These are phyloP conservation scores for Pyrrhosoma nymphula DNA, from an alignment of 2,888 invertebrate species.

Conservation along the genomic window DNA sequence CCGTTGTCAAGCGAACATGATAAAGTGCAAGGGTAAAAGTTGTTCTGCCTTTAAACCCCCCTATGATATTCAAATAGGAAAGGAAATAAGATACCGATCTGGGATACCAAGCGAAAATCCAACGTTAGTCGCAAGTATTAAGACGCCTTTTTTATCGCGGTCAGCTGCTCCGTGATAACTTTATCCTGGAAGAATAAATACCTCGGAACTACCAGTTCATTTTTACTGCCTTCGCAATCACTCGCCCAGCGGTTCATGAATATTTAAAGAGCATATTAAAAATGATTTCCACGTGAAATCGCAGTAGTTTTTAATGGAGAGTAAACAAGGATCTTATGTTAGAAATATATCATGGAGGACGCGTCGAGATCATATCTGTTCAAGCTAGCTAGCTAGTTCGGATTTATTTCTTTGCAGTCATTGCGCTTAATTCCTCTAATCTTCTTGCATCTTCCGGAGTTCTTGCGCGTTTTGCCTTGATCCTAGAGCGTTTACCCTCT, in stretches of 20 bases:
- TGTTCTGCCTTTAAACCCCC: not conserved
- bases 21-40: not conserved
- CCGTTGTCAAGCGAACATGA: not conserved
- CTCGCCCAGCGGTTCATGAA: not conserved
- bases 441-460: not conserved
- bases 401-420: not conserved
- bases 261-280: conserved; percentile 17
- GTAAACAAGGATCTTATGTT: conserved; percentile 36
- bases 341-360: not conserved
- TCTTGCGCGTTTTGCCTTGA: not conserved
- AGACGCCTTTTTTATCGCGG: not conserved
- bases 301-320: conserved; percentile 22
- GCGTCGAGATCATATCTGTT: not conserved
- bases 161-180: not conserved
- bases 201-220: conserved; percentile 3
- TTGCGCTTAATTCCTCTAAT: conserved; percentile 9
- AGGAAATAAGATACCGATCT: not conserved
- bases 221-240: not conserved
- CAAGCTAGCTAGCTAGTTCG: not conserved
- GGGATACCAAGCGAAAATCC: not conserved
- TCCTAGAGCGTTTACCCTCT: not conserved
- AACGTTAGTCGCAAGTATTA: not conserved
- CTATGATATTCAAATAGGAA: not conserved
- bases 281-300: not conserved
- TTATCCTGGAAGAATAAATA: not conserved